Evolutionary conservation across 2,113 vertebrate genomes (phyloP).

Genomic region (Amblyopsis rosae): DNA sequence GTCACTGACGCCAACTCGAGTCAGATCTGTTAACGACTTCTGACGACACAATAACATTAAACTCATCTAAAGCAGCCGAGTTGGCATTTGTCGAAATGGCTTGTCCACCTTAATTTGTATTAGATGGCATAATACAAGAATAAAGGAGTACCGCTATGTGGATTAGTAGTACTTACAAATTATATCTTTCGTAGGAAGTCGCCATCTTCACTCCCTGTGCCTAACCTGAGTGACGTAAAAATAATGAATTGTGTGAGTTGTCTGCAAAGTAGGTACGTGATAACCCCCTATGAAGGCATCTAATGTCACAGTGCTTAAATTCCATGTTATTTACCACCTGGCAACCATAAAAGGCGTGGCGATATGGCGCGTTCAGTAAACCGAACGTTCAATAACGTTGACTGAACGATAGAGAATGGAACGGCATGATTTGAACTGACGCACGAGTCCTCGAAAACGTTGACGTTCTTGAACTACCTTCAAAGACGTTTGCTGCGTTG

Average conservation of each 20-base stretch:
- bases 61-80: background rate
- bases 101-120: background rate
- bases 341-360: background rate
- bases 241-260: slow-evolving; percentile 20
- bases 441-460: too few relatives aligned
- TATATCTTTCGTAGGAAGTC: slow-evolving; percentile 79
- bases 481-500: too few relatives aligned
- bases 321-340: background rate
- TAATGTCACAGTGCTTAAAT: background rate
- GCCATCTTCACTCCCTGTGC: slow-evolving; percentile 77
- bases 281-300: background rate
- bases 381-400: too few relatives aligned
- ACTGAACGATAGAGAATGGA: too few relatives aligned
- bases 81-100: fast-evolving
- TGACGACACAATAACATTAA: background rate
- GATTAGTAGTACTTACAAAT: slow-evolving; percentile 74
- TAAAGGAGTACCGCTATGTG: background rate
- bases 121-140: background rate
- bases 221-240: slow-evolving; percentile 67
- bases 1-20: slow-evolving; percentile 53
- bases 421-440: too few relatives aligned
- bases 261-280: slow-evolving; percentile 41
- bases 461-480: too few relatives aligned
- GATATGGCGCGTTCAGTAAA: background rate
- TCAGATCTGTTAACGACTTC: slow-evolving; percentile 32